phyloP scores from a whole-genome alignment of 1,140 invertebrate species.

The Hycleus cichorii region DNA sequence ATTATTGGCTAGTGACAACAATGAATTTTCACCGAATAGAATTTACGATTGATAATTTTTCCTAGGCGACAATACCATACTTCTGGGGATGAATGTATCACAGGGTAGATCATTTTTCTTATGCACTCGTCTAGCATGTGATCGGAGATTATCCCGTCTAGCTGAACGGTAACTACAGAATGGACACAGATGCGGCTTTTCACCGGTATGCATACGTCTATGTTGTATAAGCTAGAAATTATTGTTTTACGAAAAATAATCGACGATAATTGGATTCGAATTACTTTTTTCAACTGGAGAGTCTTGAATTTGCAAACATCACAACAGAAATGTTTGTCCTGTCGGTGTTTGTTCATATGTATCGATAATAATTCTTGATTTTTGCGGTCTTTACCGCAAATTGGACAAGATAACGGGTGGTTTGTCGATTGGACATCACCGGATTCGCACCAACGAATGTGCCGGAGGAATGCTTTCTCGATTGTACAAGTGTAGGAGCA shows the following conservation, averaged over 20 bases:
- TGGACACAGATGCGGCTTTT: constrained; percentile 43
- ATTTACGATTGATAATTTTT: not conserved
- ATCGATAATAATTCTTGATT: constrained; percentile 46
- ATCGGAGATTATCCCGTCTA: constrained; percentile 26
- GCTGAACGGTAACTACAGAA: constrained; percentile 48
- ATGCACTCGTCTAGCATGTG: constrained; percentile 49
- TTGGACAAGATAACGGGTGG: constrained; percentile 48
- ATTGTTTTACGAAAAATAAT: constrained; percentile 1
- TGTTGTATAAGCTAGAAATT: constrained; percentile 41
- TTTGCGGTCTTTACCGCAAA: constrained; percentile 50
- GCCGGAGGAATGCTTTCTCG: constrained; percentile 50
- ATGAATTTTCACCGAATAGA: not conserved
- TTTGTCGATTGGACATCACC: constrained; percentile 29
- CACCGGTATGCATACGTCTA: constrained; percentile 51
- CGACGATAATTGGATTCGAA: not conserved
- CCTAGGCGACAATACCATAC: constrained; percentile 28
- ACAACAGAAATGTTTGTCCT: constrained; percentile 50
- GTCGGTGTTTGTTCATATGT: constrained; percentile 50
- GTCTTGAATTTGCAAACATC: constrained; percentile 52
- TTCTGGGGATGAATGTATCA: constrained; percentile 49
- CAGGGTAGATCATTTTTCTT: constrained; percentile 50
- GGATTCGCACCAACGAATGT: constrained; percentile 39
- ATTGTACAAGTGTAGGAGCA: constrained; percentile 53
- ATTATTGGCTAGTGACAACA: too few species aligned
- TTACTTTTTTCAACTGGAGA: constrained; percentile 51